Percentiles rank a stretch among this genome's conserved stretches.
Evolutionary conservation across 2,888 invertebrate species (phyloP).

Genomic region (Cremastinae sp.): DNA sequence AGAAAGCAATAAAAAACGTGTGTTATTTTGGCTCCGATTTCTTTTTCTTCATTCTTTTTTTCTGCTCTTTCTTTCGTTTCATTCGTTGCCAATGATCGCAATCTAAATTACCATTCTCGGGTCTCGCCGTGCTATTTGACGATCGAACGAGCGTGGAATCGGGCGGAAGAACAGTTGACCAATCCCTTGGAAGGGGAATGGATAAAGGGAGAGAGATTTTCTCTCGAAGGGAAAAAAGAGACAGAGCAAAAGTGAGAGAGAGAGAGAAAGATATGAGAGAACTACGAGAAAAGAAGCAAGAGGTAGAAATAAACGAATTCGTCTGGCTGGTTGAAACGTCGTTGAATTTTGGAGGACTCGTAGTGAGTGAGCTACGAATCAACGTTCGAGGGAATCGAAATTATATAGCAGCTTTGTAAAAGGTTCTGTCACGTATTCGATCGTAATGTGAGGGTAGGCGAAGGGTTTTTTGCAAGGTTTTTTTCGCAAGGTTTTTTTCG

Average conservation of each 20-base stretch:
- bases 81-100: slow-evolving; percentile 47
- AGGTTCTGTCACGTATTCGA: background rate
- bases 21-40: slow-evolving; percentile 51
- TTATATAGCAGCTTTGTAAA: slow-evolving; percentile 48
- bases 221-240: slow-evolving; percentile 16
- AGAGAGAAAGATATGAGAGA: background rate
- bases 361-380: slow-evolving; percentile 3
- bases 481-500: too few species aligned
- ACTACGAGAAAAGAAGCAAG: slow-evolving; percentile 22
- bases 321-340: slow-evolving; percentile 47
- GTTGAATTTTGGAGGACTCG: slow-evolving; percentile 32
- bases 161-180: slow-evolving; percentile 61
- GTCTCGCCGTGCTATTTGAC: slow-evolving; percentile 63
- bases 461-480: too few species aligned
- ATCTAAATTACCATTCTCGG: slow-evolving; percentile 55
- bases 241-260: slow-evolving; percentile 1
- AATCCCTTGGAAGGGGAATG: slow-evolving; percentile 51
- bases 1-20: slow-evolving; percentile 73
- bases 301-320: slow-evolving; percentile 51
- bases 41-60: slow-evolving; percentile 11
- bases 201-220: slow-evolving; percentile 19
- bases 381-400: slow-evolving; percentile 47
- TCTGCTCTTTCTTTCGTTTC: slow-evolving; percentile 16
- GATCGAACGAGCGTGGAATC: slow-evolving; percentile 73
- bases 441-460: too few species aligned